Evolutionary conservation across 2,888 invertebrate genomes (phyloP).

Genomic region (Drosophila hawaiiensis): DNA sequence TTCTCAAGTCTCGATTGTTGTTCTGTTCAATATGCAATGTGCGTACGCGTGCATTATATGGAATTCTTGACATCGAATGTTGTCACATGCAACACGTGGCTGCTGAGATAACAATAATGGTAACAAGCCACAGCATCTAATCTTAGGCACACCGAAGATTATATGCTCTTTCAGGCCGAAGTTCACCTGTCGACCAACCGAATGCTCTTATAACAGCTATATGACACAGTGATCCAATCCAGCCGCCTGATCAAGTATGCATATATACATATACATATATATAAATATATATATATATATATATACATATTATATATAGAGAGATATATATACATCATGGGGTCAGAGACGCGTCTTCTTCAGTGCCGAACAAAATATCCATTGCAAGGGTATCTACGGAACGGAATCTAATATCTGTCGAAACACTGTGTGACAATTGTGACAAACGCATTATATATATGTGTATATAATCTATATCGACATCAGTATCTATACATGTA

Average conservation of each 20-base stretch:
- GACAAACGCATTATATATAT: slow-evolving; percentile 22
- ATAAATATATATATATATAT: neutral
- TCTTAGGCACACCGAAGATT: neutral
- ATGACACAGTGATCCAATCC: neutral
- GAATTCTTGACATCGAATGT: slow-evolving; percentile 1
- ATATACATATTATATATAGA: neutral
- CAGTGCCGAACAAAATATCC: neutral
- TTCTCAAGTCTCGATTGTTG: slow-evolving; percentile 7
- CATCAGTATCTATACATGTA: neutral
- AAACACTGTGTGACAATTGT: slow-evolving; percentile 30
- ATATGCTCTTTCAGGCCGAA: neutral
- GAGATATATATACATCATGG: neutral
- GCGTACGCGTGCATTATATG: neutral
- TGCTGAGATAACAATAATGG: slow-evolving; percentile 10
- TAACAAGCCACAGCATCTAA: neutral
- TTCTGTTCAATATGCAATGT: slow-evolving; percentile 24
- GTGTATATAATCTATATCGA: neutral
- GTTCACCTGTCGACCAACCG: neutral
- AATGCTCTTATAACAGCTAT: neutral
- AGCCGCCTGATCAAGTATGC: neutral
- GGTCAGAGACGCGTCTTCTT: neutral
- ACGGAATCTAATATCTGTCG: slow-evolving; percentile 20
- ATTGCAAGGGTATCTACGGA: neutral
- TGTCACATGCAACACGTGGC: slow-evolving; percentile 36
- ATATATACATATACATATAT: neutral